These are phyloP conservation scores for Poecilia wingei DNA, from an alignment of 2,797 vertebrate genomes.

Conservation along the genomic window DNA sequence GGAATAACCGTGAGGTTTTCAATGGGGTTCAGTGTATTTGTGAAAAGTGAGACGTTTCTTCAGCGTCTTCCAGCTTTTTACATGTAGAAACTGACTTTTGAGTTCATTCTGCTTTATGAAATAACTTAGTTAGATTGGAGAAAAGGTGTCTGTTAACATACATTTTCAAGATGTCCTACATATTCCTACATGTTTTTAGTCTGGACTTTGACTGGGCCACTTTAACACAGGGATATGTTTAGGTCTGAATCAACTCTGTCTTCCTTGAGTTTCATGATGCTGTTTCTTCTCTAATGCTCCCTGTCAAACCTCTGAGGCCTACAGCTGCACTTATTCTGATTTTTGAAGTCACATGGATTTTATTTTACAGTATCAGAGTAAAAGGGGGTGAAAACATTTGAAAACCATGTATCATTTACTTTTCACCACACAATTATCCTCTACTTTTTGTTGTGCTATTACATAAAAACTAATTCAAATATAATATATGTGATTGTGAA, in stretches of 20 bases:
- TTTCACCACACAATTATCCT: not conserved
- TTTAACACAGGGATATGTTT: not conserved
- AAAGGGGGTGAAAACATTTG: not conserved
- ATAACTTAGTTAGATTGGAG: not conserved
- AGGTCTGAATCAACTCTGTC: not conserved
- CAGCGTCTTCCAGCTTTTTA: not conserved
- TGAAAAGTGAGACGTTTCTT: not conserved
- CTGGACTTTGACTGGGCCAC: not conserved
- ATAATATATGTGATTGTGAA: not conserved
- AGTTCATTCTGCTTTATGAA: not conserved
- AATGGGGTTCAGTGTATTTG: not conserved
- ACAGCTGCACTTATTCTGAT: not conserved
- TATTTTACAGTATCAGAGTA: conserved; percentile 2
- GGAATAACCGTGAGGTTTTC: too few species aligned
- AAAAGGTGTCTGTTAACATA: not conserved
- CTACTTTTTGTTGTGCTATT: not conserved
- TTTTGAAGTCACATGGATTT: not conserved
- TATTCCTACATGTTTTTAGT: not conserved
- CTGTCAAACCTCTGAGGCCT: not conserved
- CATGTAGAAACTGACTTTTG: not conserved
- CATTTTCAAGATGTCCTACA: not conserved
- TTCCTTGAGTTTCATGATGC: not conserved
- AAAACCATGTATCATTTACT: not conserved
- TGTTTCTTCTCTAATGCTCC: not conserved
- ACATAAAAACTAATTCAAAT: not conserved